A percentile compares a stretch with the other conserved stretches of the same genome.
Evolutionary conservation across 1,140 invertebrate species (phyloP).

Genomic region (Paramacrobiotus metropolitanus): DNA sequence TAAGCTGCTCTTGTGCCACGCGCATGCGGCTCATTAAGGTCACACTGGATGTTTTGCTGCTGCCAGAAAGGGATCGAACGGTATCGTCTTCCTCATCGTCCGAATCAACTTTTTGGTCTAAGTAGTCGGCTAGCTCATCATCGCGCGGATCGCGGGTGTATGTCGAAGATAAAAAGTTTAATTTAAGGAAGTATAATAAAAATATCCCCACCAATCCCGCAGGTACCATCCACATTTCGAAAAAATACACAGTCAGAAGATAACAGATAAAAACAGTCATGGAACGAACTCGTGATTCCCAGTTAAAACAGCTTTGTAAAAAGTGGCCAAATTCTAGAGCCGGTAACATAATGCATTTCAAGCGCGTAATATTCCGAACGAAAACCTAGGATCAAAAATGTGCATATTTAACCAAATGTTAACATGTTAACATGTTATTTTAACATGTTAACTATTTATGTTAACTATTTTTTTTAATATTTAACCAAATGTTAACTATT

Average conservation of each 20-base stretch:
- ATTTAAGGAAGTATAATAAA: constrained; percentile 31
- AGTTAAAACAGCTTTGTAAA: constrained; percentile 84
- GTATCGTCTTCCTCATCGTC: constrained; percentile 7
- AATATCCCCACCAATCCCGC: constrained; percentile 47
- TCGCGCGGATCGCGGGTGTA: constrained; percentile 6
- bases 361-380: constrained; percentile 68
- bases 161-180: neutral
- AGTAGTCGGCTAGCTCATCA: constrained; percentile 19
- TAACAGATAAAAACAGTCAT: constrained; percentile 61
- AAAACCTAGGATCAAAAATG: no score
- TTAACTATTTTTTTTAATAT: no score
- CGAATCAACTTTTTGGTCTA: constrained; percentile 39
- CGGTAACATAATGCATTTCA: constrained; percentile 65
- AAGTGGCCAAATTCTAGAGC: constrained; percentile 71
- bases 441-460: no score
- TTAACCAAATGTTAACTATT: no score
- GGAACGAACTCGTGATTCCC: constrained; percentile 75
- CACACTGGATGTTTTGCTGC: no score
- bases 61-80: neutral
- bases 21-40: neutral
- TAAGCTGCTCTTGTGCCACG: constrained; percentile 76
- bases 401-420: no score
- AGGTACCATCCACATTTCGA: constrained; percentile 67
- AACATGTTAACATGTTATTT: no score
- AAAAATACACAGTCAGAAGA: constrained; percentile 52